Evolutionary conservation across 2,797 vertebrate species (phyloP).

Genomic region (Amblyraja radiata): DNA sequence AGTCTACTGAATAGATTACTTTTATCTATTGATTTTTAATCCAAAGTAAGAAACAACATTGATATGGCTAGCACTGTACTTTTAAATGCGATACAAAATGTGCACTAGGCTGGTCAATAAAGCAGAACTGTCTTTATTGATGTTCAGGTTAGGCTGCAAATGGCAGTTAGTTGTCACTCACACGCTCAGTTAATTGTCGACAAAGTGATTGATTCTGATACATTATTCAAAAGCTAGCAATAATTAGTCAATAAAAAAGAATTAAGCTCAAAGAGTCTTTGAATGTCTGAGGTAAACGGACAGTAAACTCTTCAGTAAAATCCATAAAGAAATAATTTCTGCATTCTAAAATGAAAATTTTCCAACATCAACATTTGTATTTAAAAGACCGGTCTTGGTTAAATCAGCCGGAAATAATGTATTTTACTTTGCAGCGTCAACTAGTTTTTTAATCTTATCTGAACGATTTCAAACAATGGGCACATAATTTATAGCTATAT

Average conservation of each 20-base stretch:
- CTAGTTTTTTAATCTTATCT: not conserved
- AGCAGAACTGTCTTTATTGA: not conserved
- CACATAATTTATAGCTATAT: not conserved
- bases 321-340: slow-evolving; percentile 4
- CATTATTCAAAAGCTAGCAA: slow-evolving; percentile 19
- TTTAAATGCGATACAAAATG: not conserved
- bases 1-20: slow-evolving; percentile 16
- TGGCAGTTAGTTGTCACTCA: not conserved
- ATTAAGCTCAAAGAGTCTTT: not conserved
- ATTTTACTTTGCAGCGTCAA: not conserved
- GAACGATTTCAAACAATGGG: not conserved
- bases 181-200: slow-evolving; percentile 8
- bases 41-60: not conserved
- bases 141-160: slow-evolving; percentile 13
- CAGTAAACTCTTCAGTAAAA: not conserved
- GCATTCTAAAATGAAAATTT: not conserved
- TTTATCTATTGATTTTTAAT: not conserved
- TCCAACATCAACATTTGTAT: not conserved
- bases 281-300: not conserved
- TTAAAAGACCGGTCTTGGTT: not conserved
- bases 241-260: slow-evolving; percentile 33
- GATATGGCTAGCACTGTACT: not conserved
- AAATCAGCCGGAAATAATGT: not conserved
- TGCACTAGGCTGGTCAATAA: not conserved
- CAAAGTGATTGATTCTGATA: slow-evolving; percentile 32